Evolutionary conservation across 2,797 vertebrate genomes (phyloP).

Genomic region (Remorina albescens): DNA sequence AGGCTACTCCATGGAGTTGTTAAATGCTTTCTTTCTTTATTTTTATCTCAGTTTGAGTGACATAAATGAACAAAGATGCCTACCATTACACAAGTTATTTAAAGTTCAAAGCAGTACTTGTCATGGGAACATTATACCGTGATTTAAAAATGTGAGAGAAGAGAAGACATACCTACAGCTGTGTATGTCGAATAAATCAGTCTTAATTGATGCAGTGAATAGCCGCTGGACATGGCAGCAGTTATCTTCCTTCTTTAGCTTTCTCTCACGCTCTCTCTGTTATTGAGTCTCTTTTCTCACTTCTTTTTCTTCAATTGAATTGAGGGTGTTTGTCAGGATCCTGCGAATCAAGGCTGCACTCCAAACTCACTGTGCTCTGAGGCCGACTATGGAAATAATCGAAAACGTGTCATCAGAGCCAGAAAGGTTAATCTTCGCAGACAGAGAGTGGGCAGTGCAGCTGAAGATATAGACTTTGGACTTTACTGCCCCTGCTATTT

Average conservation of each 20-base stretch:
- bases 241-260: constrained; percentile 6
- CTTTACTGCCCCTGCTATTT: constrained; percentile 79
- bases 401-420: constrained; percentile 70
- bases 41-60: constrained; percentile 2
- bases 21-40: background rate
- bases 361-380: constrained; percentile 33
- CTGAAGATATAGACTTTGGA: constrained; percentile 76
- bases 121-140: background rate
- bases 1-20: background rate
- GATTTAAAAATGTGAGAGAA: constrained; percentile 25
- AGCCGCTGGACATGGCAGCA: constrained; percentile 29
- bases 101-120: constrained; percentile 25
- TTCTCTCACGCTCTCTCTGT: background rate
- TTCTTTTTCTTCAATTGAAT: constrained; percentile 42
- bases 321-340: constrained; percentile 53
- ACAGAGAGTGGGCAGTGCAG: constrained; percentile 74
- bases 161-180: constrained; percentile 16
- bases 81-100: constrained; percentile 1
- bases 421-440: constrained; percentile 81
- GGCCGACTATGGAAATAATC: constrained; percentile 77
- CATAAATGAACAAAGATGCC: background rate
- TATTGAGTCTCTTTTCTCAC: constrained; percentile 4
- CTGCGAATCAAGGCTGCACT: constrained; percentile 39
- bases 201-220: constrained; percentile 48
- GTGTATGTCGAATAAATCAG: constrained; percentile 34